Evolutionary conservation across 1,140 invertebrate species (phyloP).

Genomic region (Teleopsis dalmanni): DNA sequence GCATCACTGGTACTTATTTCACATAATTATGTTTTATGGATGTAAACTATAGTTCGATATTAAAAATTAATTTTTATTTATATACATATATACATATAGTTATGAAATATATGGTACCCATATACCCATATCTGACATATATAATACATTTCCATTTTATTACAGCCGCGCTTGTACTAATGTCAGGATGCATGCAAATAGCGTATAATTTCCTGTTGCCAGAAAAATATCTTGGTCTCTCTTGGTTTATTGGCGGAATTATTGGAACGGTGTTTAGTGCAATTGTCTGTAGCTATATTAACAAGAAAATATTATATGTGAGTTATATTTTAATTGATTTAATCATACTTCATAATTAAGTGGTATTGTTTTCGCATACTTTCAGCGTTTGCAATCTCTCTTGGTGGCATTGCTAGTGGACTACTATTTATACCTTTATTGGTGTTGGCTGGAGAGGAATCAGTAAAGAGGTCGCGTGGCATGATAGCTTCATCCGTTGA

Average conservation of each 20-base stretch:
- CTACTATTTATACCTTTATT: conserved; percentile 30
- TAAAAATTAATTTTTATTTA: too few relatives aligned
- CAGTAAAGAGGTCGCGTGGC: conserved; percentile 19
- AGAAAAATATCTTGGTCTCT: conserved; percentile 13
- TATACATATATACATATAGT: too few relatives aligned
- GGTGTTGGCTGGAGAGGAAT: conserved; percentile 26
- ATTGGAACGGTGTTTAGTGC: conserved; percentile 24
- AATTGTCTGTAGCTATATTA: conserved; percentile 19
- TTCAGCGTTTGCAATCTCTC: conserved; percentile 22
- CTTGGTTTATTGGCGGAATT: conserved; percentile 27
- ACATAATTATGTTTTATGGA: too few relatives aligned
- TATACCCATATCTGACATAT: too few relatives aligned
- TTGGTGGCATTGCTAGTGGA: conserved; percentile 34
- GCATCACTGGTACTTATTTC: too few relatives aligned
- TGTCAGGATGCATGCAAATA: conserved; percentile 35
- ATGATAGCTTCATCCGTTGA: conserved; percentile 22
- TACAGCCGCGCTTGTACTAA: conserved; percentile 24
- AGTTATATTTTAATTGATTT: too few relatives aligned
- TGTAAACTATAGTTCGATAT: too few relatives aligned
- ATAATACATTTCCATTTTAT: neutral
- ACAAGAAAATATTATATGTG: too few relatives aligned
- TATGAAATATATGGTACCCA: too few relatives aligned
- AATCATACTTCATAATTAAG: too few relatives aligned
- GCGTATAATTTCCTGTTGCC: conserved; percentile 25
- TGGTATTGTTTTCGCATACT: neutral